phyloP scores from a whole-genome alignment of 2,888 invertebrate species.

The Amphimallon solstitiale region DNA sequence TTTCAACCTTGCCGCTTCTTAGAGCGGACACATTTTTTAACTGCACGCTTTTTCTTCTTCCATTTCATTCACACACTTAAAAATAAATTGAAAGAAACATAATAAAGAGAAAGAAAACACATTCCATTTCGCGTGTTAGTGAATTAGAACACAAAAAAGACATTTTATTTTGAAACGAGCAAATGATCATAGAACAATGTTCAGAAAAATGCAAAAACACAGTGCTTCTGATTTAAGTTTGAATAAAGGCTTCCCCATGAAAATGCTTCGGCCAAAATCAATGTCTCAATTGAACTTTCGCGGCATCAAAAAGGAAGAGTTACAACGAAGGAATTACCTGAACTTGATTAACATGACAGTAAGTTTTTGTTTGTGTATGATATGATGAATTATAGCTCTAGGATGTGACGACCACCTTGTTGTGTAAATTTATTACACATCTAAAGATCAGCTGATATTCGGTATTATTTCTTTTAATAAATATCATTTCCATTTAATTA shows the following conservation, averaged over 20 bases:
- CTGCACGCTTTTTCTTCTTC: background rate
- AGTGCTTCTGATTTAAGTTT: conserved; percentile 38
- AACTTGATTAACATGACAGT: conserved; percentile 85
- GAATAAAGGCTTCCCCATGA: conserved; percentile 17
- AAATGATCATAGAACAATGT: conserved; percentile 9
- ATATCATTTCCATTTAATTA: no score
- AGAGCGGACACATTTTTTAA: conserved; percentile 21
- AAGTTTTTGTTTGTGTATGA: conserved; percentile 62
- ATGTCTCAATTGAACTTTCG: conserved; percentile 75
- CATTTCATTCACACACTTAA: background rate
- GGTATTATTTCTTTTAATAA: no score
- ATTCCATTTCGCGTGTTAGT: background rate
- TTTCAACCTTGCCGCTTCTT: conserved; percentile 11
- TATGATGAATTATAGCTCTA: background rate
- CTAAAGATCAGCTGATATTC: background rate
- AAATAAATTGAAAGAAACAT: background rate
- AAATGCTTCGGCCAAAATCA: conserved; percentile 52
- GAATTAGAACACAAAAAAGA: no score
- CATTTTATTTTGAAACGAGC: no score
- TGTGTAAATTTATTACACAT: background rate
- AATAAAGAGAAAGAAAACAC: background rate
- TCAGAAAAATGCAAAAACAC: conserved; percentile 20
- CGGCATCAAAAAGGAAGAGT: conserved; percentile 80
- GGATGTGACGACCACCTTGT: background rate
- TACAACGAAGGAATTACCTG: conserved; percentile 78